These are phyloP conservation scores for Syrmaticus mikado DNA, from an alignment of 2,113 vertebrate genomes.

Conservation along the genomic window DNA sequence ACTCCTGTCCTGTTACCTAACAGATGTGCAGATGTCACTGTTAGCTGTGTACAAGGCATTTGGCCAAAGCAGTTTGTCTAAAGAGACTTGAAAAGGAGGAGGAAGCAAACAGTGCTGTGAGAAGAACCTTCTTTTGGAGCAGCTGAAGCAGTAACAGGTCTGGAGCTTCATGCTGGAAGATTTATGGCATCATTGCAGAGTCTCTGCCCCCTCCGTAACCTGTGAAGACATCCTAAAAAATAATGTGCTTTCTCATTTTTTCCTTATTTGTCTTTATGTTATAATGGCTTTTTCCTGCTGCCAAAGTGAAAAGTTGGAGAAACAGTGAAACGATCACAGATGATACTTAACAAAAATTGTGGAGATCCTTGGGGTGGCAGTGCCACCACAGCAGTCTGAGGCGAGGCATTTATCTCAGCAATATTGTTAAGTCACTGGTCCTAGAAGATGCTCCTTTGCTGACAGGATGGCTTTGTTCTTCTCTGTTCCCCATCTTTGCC, in stretches of 20 bases:
- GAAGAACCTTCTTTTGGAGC: background rate
- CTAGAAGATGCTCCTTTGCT: background rate
- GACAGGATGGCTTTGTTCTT: background rate
- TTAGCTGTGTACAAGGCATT: background rate
- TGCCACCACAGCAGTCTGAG: background rate
- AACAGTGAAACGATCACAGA: background rate
- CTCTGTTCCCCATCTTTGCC: background rate
- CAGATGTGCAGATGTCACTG: fast-evolving
- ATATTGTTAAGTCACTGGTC: background rate
- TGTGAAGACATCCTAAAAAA: background rate
- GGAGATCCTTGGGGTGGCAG: background rate
- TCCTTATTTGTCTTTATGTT: background rate
- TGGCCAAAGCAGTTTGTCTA: background rate
- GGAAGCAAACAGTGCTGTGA: background rate
- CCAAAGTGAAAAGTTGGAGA: background rate
- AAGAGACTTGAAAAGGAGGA: background rate
- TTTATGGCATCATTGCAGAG: fast-evolving
- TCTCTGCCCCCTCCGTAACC: fast-evolving
- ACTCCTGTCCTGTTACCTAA: fast-evolving
- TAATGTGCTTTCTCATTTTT: background rate
- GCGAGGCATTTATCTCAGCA: background rate
- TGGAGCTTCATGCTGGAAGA: background rate
- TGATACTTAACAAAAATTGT: background rate
- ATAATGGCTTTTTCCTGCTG: background rate
- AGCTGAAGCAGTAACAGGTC: background rate